Evolutionary conservation across 2,113 vertebrate species (phyloP), one percentile per base, ranked within the genome.

Genomic region (Dasyprocta punctata): DNA sequence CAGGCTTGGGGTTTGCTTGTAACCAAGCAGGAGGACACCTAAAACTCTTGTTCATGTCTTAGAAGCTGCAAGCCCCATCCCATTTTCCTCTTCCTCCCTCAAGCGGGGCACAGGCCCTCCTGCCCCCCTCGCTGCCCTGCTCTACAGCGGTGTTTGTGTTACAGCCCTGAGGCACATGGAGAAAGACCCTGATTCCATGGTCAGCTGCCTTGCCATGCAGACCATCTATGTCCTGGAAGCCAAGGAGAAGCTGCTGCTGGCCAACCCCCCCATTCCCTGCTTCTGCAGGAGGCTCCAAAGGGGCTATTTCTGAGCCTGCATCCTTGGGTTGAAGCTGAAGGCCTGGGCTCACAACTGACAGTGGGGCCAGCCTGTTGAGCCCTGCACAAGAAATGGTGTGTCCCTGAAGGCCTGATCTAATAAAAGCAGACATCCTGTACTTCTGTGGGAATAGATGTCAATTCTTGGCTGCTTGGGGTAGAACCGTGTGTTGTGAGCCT

Each of bases 181-280:
- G 67, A 75, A 4, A 28, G 97, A 98, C 83, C 61, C 86, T 0
- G 92, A 98, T 36, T 65, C 97, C 60, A 52, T 1, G 0, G 44
- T 97, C 86, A 95, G 95, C 84, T 95, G 96, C 80, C 92, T 97
- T 7, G 61, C 93, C 33, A 80, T 12, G 0, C 96, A 97, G 95
- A 96, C 9, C 20, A 8, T n/a, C 30, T 92, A 93, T 28, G 1
- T 97, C 78, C 86, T 97, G 77, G 86, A 95, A 47, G 93, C 60
- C 69, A 93, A n/a, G n/a, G 61, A 78, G 49, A 81, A 65, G 20
- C 3, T 0, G 65, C 19, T 38, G 2, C 7, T 0, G 30, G 33
- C 26, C 30, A 1, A n/a, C 38, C 2, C 41, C 19, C 1, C 16
- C 0, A 24, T 30, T 8, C 82, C 56, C 83, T 96, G 89, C 86